phyloP scores from a whole-genome alignment of 2,113 vertebrate species.

The Hymenochirus boettgeri region DNA sequence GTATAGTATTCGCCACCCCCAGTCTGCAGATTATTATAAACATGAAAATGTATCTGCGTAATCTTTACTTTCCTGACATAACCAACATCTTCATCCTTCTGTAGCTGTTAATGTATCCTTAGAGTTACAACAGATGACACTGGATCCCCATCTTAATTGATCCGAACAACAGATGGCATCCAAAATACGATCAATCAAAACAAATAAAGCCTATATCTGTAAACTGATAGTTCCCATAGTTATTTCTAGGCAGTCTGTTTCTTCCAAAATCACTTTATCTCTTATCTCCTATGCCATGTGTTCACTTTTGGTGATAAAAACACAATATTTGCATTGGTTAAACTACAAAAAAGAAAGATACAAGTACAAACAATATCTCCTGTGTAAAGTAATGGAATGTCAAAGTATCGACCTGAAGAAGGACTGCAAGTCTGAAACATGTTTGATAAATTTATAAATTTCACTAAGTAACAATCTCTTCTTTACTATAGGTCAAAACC shows the following conservation, averaged over 20 bases:
- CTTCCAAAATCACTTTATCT: conserved; percentile 1
- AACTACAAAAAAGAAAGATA: too few relatives aligned
- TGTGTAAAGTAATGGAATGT: too few relatives aligned
- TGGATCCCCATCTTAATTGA: conserved; percentile 33
- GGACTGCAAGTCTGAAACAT: too few relatives aligned
- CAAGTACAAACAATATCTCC: too few relatives aligned
- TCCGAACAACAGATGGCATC: conserved; percentile 34
- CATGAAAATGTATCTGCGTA: conserved; percentile 19
- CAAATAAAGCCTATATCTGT: conserved; percentile 32
- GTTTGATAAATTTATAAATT: too few relatives aligned
- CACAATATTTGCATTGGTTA: too few relatives aligned
- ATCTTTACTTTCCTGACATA: conserved; percentile 14
- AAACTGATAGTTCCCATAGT: conserved; percentile 23
- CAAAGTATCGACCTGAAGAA: too few relatives aligned
- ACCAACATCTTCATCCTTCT: conserved; percentile 2
- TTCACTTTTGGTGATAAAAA: neutral
- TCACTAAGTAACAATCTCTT: too few relatives aligned
- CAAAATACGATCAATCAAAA: conserved; percentile 37
- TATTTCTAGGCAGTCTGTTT: conserved; percentile 15
- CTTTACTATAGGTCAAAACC: too few relatives aligned
- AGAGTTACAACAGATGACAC: conserved; percentile 25
- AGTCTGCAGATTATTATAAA: conserved; percentile 13
- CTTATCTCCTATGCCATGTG: neutral
- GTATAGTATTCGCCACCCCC: too few relatives aligned
- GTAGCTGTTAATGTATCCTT: neutral